Base-by-base conservation (phyloP, 2,113 vertebrate genomes). In the Neolamprologus cancellatus region DNA sequence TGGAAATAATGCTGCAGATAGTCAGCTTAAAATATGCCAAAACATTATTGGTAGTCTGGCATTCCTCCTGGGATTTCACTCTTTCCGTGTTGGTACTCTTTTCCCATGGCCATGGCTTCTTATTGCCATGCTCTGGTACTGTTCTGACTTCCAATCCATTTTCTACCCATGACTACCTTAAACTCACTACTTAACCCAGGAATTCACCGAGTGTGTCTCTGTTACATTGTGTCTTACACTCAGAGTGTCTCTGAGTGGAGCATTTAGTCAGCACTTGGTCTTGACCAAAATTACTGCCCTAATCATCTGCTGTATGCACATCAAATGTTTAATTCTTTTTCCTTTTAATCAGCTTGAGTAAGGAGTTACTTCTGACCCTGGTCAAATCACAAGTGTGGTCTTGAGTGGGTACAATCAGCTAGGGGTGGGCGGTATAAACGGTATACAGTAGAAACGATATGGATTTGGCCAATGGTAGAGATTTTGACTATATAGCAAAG, bases 401-500 rank as follows among this genome's bases (percentile, higher is more conserved):
- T 3, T 69, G 34, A 41, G 12, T 41, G 36, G n/a, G n/a, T 20
- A 20, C n/a, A 69, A 20, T 41, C 23, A 14, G 12, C 53, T 55
- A 55, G 53, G 23, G 23, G 23, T 55, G 53, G 23, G 53, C 1
- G 12, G 0, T 55, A 55, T 55, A 25, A 55, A 25, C 0, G 11
- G 20, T 54, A 54, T 54, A 23, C 20, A 25, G 4, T 55, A 55
- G 53, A 55, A 55, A 55, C 0, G 0, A 55, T 25, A 25, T 55
- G 53, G 53, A 55, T 55, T 55, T 55, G 23, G 6, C 23, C 53
- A 55, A 8, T 55, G 53, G 53, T 55, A 55, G 53, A 55, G 53
- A 14, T 55, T 55, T 55, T 25, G 53, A 55, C 53, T 55, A 25
- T 25, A 54, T 1, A 54, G 11, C 11, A 6, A 54, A 54, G 53